phyloP scores from a whole-genome alignment of 2,113 vertebrate species.

The Empidonax alnorum region DNA sequence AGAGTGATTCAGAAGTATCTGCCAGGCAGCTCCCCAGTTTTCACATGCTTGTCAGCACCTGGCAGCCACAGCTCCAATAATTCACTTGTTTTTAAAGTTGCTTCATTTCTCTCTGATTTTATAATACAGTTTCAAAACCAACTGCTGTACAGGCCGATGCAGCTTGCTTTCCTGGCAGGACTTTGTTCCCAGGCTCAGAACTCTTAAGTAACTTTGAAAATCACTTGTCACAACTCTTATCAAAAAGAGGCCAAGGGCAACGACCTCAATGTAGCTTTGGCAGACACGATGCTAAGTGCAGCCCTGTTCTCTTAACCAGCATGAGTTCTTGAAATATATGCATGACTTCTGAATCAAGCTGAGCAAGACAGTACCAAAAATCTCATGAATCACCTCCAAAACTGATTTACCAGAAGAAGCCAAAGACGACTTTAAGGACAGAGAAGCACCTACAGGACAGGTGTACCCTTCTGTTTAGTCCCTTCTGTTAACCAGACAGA shows the following conservation, averaged over 20 bases:
- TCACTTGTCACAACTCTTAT: not conserved
- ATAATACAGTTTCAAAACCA: not conserved
- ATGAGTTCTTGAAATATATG: accelerated
- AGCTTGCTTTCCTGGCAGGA: not conserved
- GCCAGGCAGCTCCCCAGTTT: not conserved
- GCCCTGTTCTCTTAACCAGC: not conserved
- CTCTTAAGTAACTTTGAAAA: not conserved
- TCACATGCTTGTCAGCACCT: not conserved
- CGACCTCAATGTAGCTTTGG: not conserved
- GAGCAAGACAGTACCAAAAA: not conserved
- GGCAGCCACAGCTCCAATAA: not conserved
- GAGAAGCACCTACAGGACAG: not conserved
- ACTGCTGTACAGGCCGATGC: not conserved
- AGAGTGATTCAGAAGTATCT: not conserved
- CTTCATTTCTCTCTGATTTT: not conserved
- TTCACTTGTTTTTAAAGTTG: not conserved
- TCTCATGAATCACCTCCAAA: not conserved
- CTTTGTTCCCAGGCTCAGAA: not conserved
- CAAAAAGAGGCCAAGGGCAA: not conserved
- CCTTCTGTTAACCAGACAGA: not conserved
- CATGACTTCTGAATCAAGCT: not conserved
- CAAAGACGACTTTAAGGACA: accelerated
- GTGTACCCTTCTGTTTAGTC: not conserved
- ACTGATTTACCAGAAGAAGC: not conserved
- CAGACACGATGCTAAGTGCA: accelerated